Conservation (phyloP, 2,797 vertebrate species). For the Alcedo quadribrachys region DNA sequence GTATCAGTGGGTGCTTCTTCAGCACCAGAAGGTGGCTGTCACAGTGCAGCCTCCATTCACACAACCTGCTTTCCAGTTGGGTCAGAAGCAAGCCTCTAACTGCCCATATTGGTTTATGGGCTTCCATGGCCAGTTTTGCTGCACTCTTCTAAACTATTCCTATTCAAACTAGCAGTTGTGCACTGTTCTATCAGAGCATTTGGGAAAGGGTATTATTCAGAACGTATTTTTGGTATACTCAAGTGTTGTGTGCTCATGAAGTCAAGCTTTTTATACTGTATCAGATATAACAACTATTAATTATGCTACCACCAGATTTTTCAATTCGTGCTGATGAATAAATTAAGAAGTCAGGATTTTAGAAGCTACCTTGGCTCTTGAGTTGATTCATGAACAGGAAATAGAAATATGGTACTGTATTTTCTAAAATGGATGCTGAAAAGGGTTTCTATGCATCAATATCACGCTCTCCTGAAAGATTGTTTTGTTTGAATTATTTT, state of each 20-base stretch:
- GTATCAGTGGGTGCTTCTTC: neutral
- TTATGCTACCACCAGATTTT: conserved; percentile 63
- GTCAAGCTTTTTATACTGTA: conserved; percentile 59
- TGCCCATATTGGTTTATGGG: neutral
- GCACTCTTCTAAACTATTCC: neutral
- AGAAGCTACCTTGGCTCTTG: conserved; percentile 31
- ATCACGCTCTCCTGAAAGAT: neutral
- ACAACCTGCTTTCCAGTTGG: neutral
- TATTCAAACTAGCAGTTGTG: neutral
- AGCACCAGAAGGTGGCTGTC: neutral
- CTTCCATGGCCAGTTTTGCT: neutral
- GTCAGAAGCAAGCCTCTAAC: neutral
- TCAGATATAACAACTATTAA: conserved; percentile 62
- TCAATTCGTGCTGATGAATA: conserved; percentile 62
- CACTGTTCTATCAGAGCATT: neutral
- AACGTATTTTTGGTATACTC: conserved; percentile 32
- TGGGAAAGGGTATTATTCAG: conserved; percentile 8
- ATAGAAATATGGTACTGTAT: neutral
- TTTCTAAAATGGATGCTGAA: neutral
- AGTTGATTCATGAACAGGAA: conserved; percentile 15
- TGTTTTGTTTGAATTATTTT: neutral
- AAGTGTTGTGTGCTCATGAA: conserved; percentile 30
- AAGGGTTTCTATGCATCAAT: neutral
- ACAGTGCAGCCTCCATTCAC: neutral
- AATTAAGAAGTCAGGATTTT: conserved; percentile 63